Evolutionary conservation across 2,797 vertebrate genomes (phyloP).

Genomic region (Sebastiscus albofasciatus): DNA sequence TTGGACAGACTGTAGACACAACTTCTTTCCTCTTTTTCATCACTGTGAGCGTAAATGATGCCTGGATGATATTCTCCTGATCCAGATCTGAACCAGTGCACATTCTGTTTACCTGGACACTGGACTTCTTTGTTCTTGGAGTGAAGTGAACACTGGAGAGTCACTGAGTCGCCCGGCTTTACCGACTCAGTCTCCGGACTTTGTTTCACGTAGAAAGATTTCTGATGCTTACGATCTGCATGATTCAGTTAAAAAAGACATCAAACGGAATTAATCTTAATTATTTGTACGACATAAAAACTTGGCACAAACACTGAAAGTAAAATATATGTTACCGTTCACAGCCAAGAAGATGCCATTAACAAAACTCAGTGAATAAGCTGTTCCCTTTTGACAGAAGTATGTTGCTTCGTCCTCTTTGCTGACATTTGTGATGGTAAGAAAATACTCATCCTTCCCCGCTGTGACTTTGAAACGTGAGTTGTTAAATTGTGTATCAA

Average conservation of each 20-base stretch:
- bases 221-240: neutral
- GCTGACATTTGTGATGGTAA: constrained; percentile 34
- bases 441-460: fast-evolving
- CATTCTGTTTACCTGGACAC: constrained; percentile 32
- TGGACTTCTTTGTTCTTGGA: neutral
- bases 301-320: neutral
- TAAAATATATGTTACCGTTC: constrained; percentile 10
- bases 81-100: constrained; percentile 60
- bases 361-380: fast-evolving
- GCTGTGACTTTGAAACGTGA: neutral
- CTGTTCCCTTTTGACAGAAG: constrained; percentile 3
- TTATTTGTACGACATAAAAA: neutral
- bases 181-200: constrained; percentile 19
- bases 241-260: neutral
- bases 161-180: neutral
- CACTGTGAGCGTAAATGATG: constrained; percentile 14
- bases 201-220: constrained; percentile 4
- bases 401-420: constrained; percentile 54
- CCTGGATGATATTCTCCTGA: neutral
- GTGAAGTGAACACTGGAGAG: constrained; percentile 55
- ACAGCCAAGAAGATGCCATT: constrained; percentile 31
- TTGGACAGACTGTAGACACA: constrained; percentile 44
- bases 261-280: neutral
- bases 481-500: neutral
- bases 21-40: neutral